These are phyloP conservation scores for Cydia strobilella DNA, from an alignment of 1,140 invertebrate genomes.

Conservation along the genomic window DNA sequence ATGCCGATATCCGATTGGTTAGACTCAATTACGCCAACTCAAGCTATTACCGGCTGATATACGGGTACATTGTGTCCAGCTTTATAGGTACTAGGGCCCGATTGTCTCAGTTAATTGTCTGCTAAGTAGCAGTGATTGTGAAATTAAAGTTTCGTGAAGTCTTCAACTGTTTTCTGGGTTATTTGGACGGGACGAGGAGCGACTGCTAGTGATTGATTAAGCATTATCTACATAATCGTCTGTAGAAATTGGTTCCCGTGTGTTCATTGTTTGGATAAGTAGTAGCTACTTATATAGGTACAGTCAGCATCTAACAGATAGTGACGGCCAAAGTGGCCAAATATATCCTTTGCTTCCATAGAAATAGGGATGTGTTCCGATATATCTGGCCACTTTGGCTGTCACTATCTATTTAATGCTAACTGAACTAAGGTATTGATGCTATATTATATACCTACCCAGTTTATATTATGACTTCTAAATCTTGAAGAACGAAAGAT, in stretches of 20 bases:
- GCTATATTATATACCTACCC: no score
- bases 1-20: slow-evolving; percentile 53
- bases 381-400: no score
- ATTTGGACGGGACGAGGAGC: neutral
- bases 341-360: no score
- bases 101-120: slow-evolving; percentile 31
- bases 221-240: neutral
- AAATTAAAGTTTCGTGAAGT: slow-evolving; percentile 5
- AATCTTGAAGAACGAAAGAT: no score
- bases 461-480: no score
- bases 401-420: no score
- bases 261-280: no score
- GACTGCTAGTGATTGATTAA: neutral
- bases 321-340: no score
- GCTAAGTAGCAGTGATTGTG: slow-evolving; percentile 6
- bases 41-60: slow-evolving; percentile 62
- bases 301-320: no score
- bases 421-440: no score
- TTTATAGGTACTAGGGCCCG: slow-evolving; percentile 8
- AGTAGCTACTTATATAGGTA: no score
- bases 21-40: slow-evolving; percentile 60
- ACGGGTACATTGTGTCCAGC: slow-evolving; percentile 37
- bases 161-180: neutral
- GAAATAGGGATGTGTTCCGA: no score
- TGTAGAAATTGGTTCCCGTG: neutral